Evolutionary conservation across 2,888 invertebrate species (phyloP).

Genomic region (Drosophila neotestacea): DNA sequence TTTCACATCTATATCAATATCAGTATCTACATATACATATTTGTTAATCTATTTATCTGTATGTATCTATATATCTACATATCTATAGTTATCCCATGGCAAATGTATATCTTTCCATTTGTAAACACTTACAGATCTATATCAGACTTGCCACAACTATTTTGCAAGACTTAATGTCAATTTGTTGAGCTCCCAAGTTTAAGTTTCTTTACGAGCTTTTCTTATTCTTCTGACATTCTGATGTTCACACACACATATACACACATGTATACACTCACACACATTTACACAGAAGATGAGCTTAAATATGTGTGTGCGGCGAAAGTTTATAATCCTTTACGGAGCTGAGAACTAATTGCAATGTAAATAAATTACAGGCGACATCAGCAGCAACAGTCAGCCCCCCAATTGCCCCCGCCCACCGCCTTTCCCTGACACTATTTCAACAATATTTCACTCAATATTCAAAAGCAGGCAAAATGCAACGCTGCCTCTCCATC

Average conservation of each 20-base stretch:
- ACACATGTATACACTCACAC: neutral
- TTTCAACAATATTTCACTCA: conserved; percentile 71
- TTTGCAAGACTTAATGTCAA: conserved; percentile 55
- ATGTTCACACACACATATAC: conserved; percentile 19
- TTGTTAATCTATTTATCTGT: too few species aligned
- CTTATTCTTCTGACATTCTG: conserved; percentile 31
- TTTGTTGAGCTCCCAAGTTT: conserved; percentile 70
- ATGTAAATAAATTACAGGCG: conserved; percentile 83
- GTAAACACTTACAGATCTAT: conserved; percentile 13
- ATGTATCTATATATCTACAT: too few species aligned
- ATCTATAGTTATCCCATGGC: neutral
- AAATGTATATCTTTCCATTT: neutral
- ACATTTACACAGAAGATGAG: conserved; percentile 4
- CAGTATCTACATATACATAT: neutral
- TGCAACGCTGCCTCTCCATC: conserved; percentile 14
- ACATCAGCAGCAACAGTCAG: conserved; percentile 61
- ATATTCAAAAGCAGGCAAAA: conserved; percentile 68
- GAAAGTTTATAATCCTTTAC: conserved; percentile 81
- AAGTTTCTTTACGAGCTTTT: conserved; percentile 37
- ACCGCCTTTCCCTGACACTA: neutral
- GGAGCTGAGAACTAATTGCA: conserved; percentile 83
- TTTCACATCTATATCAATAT: too few species aligned
- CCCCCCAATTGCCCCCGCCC: neutral
- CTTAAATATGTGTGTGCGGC: conserved; percentile 34
- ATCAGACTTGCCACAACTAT: conserved; percentile 23